Evolutionary conservation across 2,113 vertebrate species (phyloP).

Genomic region (Scalopus aquaticus): DNA sequence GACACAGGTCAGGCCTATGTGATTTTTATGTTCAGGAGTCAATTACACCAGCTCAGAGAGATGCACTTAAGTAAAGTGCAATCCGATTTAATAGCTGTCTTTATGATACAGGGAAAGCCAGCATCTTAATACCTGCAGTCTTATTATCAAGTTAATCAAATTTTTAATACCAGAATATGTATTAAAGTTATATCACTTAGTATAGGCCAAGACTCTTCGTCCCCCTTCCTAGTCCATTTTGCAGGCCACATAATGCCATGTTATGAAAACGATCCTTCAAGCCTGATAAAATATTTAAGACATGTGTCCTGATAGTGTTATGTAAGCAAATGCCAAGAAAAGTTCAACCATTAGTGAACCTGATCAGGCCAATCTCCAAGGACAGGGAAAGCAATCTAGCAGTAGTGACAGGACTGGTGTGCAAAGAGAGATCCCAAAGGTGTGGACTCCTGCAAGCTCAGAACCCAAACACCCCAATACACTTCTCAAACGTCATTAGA

Average conservation of each 20-base stretch:
- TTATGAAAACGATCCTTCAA: conserved; percentile 76
- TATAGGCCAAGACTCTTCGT: conserved; percentile 43
- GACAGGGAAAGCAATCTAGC: conserved; percentile 47
- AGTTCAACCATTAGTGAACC: conserved; percentile 77
- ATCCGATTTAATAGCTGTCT: background rate
- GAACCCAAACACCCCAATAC: background rate
- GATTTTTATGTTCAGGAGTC: conserved; percentile 42
- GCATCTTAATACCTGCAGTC: background rate
- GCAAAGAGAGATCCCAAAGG: background rate
- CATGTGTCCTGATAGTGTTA: conserved; percentile 77
- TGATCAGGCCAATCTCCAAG: conserved; percentile 74
- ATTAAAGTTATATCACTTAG: conserved; percentile 58
- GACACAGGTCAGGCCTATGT: conserved; percentile 1
- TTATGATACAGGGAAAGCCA: background rate
- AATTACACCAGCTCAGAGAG: conserved; percentile 11
- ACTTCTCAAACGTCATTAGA: background rate
- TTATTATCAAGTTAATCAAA: conserved; percentile 24
- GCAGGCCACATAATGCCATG: conserved; percentile 51
- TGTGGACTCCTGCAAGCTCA: background rate
- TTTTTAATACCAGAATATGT: conserved; percentile 33
- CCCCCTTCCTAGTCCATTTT: conserved; percentile 44
- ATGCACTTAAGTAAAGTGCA: conserved; percentile 23
- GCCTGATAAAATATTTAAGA: conserved; percentile 86
- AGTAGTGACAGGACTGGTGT: background rate
- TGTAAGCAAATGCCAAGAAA: conserved; percentile 83